A percentile compares a stretch with the other conserved stretches of the same genome.
These are phyloP conservation scores for Glyptemys insculpta DNA, from an alignment of 2,797 vertebrate genomes.

Conservation along the genomic window DNA sequence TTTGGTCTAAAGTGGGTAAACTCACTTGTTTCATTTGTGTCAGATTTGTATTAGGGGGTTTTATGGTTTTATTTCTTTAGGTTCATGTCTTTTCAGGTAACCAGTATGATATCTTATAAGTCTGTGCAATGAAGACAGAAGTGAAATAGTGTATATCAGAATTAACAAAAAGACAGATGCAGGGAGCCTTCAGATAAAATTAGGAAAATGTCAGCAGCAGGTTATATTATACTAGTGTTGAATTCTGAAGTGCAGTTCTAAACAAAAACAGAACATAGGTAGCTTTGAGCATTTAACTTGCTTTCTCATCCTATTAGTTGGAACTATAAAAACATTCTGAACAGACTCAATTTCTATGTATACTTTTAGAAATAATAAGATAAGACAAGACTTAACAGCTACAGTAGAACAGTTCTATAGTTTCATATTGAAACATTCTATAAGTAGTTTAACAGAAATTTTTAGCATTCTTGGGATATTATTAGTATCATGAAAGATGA, in stretches of 20 bases:
- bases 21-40: constrained; percentile 50
- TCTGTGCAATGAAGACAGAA: constrained; percentile 54
- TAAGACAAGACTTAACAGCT: constrained; percentile 53
- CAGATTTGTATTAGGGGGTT: constrained; percentile 32
- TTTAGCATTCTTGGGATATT: constrained; percentile 27
- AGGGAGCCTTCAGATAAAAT: constrained; percentile 50
- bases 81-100: constrained; percentile 44
- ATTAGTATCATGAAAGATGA: constrained; percentile 43
- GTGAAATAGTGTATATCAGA: constrained; percentile 28
- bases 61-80: constrained; percentile 32
- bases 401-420: constrained; percentile 49
- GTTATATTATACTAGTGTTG: constrained; percentile 68
- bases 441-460: constrained; percentile 60
- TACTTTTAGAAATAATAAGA: constrained; percentile 66
- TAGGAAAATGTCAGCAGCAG: constrained; percentile 69
- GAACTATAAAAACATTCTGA: constrained; percentile 53
- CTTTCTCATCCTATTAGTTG: constrained; percentile 53
- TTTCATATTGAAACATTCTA: constrained; percentile 57
- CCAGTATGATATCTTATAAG: constrained; percentile 7
- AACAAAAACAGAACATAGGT: constrained; percentile 61
- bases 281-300: constrained; percentile 46
- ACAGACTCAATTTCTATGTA: constrained; percentile 63
- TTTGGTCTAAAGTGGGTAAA: constrained; percentile 71
- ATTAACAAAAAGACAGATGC: background rate
- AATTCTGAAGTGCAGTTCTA: constrained; percentile 56